Evolutionary conservation across 2,113 vertebrate species (phyloP).

Genomic region (Paratilapia polleni): DNA sequence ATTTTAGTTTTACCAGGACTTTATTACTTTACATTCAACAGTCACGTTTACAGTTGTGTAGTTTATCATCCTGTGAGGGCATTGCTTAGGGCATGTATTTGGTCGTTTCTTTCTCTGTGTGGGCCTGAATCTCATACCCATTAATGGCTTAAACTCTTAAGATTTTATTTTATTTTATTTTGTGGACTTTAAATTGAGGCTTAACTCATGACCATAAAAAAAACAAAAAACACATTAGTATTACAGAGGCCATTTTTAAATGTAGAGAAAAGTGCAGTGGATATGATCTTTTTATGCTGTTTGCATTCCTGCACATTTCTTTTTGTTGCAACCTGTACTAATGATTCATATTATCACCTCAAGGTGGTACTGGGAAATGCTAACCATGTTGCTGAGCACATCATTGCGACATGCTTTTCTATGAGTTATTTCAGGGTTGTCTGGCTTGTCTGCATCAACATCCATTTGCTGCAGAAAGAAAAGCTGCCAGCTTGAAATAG

Average conservation of each 20-base stretch:
- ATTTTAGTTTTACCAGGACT: background rate
- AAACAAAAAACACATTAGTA: background rate
- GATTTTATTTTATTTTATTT: background rate
- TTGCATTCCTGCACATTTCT: background rate
- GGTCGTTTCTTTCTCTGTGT: background rate
- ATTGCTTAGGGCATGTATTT: background rate
- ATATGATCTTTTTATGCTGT: background rate
- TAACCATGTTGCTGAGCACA: slow-evolving; percentile 15
- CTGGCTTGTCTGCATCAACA: slow-evolving; percentile 51
- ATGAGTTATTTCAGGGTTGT: slow-evolving; percentile 65
- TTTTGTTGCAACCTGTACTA: slow-evolving; percentile 22
- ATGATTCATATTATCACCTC: slow-evolving; percentile 60
- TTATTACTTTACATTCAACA: background rate
- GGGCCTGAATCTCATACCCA: background rate
- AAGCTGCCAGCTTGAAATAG: slow-evolving; percentile 63
- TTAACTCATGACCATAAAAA: background rate
- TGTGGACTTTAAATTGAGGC: background rate
- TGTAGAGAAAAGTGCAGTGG: background rate
- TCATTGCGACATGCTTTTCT: slow-evolving; percentile 35
- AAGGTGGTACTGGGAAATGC: slow-evolving; percentile 8
- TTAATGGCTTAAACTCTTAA: background rate
- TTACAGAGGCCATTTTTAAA: background rate
- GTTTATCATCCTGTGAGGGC: background rate
- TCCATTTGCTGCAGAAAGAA: slow-evolving; percentile 64
- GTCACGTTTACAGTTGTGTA: background rate